These are phyloP conservation scores for Notodonta dromedarius DNA, from an alignment of 2,888 invertebrate species.

Conservation along the genomic window DNA sequence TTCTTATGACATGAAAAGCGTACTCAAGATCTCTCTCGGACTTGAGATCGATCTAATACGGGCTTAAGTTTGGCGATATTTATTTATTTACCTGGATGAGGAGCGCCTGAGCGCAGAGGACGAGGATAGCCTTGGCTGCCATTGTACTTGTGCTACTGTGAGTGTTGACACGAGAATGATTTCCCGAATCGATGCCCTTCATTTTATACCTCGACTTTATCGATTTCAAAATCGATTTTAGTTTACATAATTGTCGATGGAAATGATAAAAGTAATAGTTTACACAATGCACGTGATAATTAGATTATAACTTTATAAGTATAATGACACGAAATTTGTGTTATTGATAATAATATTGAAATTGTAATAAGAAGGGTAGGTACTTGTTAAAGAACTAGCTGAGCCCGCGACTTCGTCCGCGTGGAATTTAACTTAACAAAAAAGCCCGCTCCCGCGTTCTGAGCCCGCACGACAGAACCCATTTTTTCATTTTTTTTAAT, in stretches of 20 bases:
- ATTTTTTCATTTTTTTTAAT: too few species aligned
- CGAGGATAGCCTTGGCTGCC: conserved; percentile 14
- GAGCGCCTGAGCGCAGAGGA: conserved; percentile 11
- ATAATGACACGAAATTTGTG: neutral
- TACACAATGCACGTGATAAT: neutral
- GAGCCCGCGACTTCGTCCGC: too few species aligned
- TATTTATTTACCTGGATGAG: conserved; percentile 8
- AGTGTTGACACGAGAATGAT: conserved; percentile 1
- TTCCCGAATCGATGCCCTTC: neutral
- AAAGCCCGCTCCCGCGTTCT: too few species aligned
- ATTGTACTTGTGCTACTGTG: conserved; percentile 7
- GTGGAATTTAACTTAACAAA: too few species aligned
- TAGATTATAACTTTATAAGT: neutral
- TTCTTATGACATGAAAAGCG: too few species aligned
- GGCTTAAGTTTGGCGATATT: too few species aligned
- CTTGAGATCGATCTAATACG: too few species aligned
- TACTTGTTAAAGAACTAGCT: too few species aligned
- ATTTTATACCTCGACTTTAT: neutral
- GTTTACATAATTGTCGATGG: neutral
- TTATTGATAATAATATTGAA: too few species aligned
- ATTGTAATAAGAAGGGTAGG: too few species aligned
- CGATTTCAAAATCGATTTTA: neutral
- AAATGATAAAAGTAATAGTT: conserved; percentile 1
- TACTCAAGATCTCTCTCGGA: too few species aligned
- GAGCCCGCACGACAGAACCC: too few species aligned